These are phyloP conservation scores for human DNA, from an alignment of 2,113 vertebrate genomes.

Conservation along the genomic window DNA sequence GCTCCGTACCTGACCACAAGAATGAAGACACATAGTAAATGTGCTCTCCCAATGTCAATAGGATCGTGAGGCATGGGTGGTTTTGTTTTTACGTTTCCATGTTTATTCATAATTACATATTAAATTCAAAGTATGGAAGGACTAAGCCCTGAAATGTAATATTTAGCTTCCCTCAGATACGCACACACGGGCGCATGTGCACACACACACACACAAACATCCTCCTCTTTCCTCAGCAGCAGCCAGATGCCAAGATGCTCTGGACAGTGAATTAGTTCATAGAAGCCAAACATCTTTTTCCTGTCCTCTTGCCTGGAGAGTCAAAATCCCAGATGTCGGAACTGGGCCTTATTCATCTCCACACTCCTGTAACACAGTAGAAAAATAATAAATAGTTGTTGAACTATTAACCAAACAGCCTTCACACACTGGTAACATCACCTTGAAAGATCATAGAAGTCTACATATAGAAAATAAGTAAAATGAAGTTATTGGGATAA, in stretches of 20 bases:
- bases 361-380: not conserved
- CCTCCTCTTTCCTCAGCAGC: not conserved
- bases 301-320: not conserved
- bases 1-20: not conserved
- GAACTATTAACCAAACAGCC: not conserved
- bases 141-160: not conserved
- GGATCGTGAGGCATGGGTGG: not conserved
- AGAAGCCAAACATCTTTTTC: not conserved
- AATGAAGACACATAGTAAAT: not conserved
- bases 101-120: not conserved
- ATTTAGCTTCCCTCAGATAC: not conserved
- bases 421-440: not conserved
- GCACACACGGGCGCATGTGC: fast-evolving
- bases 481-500: not conserved
- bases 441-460: not conserved
- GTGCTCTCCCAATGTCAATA: not conserved
- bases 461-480: not conserved
- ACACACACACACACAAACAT: not conserved
- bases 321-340: not conserved
- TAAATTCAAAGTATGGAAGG: not conserved
- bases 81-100: not conserved
- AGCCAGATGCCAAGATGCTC: not conserved
- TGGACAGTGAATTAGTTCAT: not conserved
- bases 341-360: not conserved
- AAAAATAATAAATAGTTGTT: not conserved